phyloP scores from a whole-genome alignment of 1,140 invertebrate species.

The Drosophila navojoa region DNA sequence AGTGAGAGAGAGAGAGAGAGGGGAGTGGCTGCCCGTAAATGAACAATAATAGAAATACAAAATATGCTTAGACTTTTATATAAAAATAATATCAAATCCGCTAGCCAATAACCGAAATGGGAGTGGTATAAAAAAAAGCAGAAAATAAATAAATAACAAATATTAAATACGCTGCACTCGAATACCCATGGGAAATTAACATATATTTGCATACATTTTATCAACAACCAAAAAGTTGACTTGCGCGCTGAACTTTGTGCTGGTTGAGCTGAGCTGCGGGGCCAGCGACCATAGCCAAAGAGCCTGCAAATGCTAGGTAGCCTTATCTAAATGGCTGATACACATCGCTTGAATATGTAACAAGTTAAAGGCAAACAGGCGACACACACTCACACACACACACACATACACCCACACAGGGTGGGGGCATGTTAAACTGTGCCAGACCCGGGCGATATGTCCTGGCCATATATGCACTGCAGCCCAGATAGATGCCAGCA shows the following conservation, averaged over 20 bases:
- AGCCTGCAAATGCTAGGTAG: constrained; percentile 50
- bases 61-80: not conserved
- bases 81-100: not conserved
- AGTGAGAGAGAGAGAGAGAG: too few species aligned
- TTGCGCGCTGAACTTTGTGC: not conserved
- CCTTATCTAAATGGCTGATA: constrained; percentile 72
- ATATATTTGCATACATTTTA: constrained; percentile 75
- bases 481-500: constrained; percentile 26
- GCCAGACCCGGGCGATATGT: constrained; percentile 36
- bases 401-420: not conserved
- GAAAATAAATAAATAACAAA: constrained; percentile 62
- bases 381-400: constrained; percentile 30
- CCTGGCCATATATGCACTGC: constrained; percentile 7
- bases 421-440: constrained; percentile 14
- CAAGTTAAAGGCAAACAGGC: constrained; percentile 73
- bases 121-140: constrained; percentile 31
- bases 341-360: constrained; percentile 77
- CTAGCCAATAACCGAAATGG: not conserved
- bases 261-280: not conserved
- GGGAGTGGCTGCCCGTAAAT: too few species aligned
- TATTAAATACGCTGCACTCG: constrained; percentile 65
- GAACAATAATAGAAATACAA: not conserved
- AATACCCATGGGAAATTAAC: constrained; percentile 73
- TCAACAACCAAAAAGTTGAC: constrained; percentile 51
- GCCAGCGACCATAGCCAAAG: constrained; percentile 2